These are phyloP conservation scores for Temnothorax longispinosus DNA, from an alignment of 1,140 invertebrate genomes.

Conservation along the genomic window DNA sequence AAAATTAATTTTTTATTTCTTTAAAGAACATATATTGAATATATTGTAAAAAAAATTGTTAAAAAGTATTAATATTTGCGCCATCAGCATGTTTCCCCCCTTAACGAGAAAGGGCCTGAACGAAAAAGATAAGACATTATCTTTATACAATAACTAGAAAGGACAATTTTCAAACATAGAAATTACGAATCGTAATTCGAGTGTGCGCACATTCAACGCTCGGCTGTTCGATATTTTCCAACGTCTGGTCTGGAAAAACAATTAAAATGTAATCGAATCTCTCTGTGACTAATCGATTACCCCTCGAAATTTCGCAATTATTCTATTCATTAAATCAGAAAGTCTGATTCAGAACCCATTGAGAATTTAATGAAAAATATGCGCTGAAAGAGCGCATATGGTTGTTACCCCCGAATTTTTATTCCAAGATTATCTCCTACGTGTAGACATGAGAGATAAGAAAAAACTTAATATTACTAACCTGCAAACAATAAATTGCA, in stretches of 20 bases:
- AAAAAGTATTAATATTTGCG: no score
- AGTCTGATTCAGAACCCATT: neutral
- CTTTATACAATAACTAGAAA: neutral
- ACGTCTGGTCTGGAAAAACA: neutral
- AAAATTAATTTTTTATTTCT: no score
- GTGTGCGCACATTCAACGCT: neutral
- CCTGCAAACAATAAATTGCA: neutral
- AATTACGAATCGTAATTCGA: neutral
- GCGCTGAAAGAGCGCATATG: neutral
- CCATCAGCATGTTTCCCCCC: no score
- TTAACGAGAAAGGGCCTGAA: neutral
- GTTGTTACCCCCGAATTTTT: neutral
- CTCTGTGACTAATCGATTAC: constrained; percentile 1
- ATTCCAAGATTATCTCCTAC: neutral
- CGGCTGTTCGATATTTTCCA: neutral
- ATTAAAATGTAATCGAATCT: constrained; percentile 2
- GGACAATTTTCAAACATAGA: neutral
- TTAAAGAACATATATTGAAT: no score
- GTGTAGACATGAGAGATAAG: neutral
- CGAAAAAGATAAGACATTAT: neutral
- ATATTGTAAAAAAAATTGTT: no score
- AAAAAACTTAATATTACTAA: neutral
- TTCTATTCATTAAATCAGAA: neutral
- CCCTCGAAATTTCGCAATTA: neutral
- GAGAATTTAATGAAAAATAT: neutral